Evolutionary conservation across 2,888 invertebrate genomes (phyloP).

Genomic region (Neoitamus cyanurus): DNA sequence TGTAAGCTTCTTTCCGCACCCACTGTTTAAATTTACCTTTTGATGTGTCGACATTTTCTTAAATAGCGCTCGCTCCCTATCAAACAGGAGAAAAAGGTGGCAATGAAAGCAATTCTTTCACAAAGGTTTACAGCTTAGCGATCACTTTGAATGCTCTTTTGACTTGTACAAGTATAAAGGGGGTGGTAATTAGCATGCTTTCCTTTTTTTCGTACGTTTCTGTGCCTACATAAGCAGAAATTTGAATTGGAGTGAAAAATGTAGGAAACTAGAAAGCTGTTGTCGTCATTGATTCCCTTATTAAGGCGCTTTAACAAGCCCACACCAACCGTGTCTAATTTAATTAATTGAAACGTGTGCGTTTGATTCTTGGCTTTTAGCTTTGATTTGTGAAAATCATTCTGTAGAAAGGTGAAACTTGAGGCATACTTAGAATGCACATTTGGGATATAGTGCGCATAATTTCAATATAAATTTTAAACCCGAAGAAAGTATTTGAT

Average conservation of each 20-base stretch:
- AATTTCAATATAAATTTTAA: neutral
- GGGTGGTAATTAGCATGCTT: neutral
- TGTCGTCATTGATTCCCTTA: neutral
- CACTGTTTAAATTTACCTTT: neutral
- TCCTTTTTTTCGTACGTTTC: neutral
- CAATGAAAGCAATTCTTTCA: neutral
- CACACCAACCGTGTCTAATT: neutral
- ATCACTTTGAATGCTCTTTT: neutral
- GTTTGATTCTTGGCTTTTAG: neutral
- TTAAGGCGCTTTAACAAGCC: neutral
- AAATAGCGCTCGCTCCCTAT: neutral
- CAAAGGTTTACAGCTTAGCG: neutral
- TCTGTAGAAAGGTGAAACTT: neutral
- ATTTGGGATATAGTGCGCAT: neutral
- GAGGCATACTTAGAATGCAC: neutral
- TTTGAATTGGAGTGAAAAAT: neutral
- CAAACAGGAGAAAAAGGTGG: neutral
- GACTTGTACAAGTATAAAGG: neutral
- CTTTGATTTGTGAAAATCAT: neutral
- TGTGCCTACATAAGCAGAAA: neutral
- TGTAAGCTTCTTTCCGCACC: neutral
- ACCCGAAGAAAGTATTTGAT: neutral
- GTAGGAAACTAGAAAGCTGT: neutral
- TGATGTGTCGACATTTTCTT: neutral
- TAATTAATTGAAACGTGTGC: neutral